Percentiles rank a stretch among this genome's conserved stretches.
Conservation (phyloP, 2,888 invertebrate genomes). For the Acrobasis repandana region DNA sequence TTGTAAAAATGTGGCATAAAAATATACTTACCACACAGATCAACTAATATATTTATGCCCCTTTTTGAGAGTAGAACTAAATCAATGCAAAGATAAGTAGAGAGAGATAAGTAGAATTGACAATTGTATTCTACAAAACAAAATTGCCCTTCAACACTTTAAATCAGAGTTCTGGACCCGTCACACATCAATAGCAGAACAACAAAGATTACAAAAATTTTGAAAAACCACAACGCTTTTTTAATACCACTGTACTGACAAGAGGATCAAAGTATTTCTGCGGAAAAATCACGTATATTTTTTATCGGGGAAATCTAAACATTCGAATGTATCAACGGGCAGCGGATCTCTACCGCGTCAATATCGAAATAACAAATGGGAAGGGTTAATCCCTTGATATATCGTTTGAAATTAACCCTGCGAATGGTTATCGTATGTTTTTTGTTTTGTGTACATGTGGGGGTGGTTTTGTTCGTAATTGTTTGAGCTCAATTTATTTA, state of each 20-base stretch:
- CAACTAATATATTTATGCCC: too few relatives aligned
- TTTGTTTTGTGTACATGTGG: slow-evolving; percentile 4
- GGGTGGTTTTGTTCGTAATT: background rate
- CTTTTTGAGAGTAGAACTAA: too few relatives aligned
- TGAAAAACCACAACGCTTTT: slow-evolving; percentile 5
- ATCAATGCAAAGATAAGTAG: background rate
- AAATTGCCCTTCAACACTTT: background rate
- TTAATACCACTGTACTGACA: slow-evolving; percentile 9
- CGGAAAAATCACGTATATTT: slow-evolving; percentile 15
- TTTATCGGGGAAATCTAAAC: slow-evolving; percentile 14
- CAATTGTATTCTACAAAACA: too few relatives aligned
- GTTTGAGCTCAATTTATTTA: background rate
- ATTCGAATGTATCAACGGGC: slow-evolving; percentile 1
- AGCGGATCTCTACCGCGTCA: slow-evolving; percentile 20
- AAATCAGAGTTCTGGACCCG: slow-evolving; percentile 1
- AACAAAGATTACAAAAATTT: background rate
- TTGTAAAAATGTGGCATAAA: too few relatives aligned
- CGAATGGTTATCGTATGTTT: slow-evolving; percentile 21
- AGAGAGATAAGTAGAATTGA: too few relatives aligned
- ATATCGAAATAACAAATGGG: slow-evolving; percentile 32
- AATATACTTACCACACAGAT: too few relatives aligned
- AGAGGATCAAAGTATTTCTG: slow-evolving; percentile 4
- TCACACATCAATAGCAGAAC: slow-evolving; percentile 5
- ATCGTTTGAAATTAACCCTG: slow-evolving; percentile 33
- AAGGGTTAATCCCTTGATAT: slow-evolving; percentile 35